These are phyloP conservation scores for Cephus pulcher DNA, from an alignment of 2,888 invertebrate species.

Conservation along the genomic window DNA sequence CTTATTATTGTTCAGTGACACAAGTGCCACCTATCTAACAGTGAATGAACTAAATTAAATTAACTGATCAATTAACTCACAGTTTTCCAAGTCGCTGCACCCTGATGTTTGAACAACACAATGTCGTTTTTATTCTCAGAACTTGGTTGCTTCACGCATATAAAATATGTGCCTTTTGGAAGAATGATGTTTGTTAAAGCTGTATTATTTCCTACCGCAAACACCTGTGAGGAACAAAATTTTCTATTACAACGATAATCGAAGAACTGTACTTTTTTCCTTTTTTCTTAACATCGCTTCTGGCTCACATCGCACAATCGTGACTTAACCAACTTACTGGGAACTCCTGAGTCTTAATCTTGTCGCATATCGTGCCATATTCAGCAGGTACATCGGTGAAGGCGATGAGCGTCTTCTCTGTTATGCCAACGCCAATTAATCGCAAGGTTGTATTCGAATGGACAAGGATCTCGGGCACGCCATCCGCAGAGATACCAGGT, in stretches of 20 bases:
- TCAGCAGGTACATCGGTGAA: slow-evolving; percentile 74
- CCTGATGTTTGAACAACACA: slow-evolving; percentile 73
- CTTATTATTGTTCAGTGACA: not conserved
- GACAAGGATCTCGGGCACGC: slow-evolving; percentile 78
- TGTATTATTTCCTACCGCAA: slow-evolving; percentile 44
- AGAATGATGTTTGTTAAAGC: slow-evolving; percentile 50
- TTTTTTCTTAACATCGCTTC: too few relatives aligned
- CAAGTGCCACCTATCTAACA: too few relatives aligned
- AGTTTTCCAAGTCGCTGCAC: slow-evolving; percentile 69
- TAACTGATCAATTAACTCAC: too few relatives aligned
- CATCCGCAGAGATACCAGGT: slow-evolving; percentile 68
- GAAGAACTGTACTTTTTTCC: not conserved
- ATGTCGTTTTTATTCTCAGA: slow-evolving; percentile 25
- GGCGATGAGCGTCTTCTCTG: slow-evolving; percentile 74
- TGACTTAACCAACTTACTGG: slow-evolving; percentile 61
- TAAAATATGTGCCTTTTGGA: slow-evolving; percentile 59
- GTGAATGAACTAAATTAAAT: too few relatives aligned
- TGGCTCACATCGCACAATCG: too few relatives aligned
- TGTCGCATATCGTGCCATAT: slow-evolving; percentile 74
- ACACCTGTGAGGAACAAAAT: slow-evolving; percentile 40
- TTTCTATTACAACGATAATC: slow-evolving; percentile 10
- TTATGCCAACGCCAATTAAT: slow-evolving; percentile 80
- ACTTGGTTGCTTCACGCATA: slow-evolving; percentile 66
- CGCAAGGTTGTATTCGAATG: slow-evolving; percentile 73
- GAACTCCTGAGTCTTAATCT: slow-evolving; percentile 69